These are phyloP conservation scores for Eristalis tenax DNA, from an alignment of 2,888 invertebrate species.

Conservation along the genomic window DNA sequence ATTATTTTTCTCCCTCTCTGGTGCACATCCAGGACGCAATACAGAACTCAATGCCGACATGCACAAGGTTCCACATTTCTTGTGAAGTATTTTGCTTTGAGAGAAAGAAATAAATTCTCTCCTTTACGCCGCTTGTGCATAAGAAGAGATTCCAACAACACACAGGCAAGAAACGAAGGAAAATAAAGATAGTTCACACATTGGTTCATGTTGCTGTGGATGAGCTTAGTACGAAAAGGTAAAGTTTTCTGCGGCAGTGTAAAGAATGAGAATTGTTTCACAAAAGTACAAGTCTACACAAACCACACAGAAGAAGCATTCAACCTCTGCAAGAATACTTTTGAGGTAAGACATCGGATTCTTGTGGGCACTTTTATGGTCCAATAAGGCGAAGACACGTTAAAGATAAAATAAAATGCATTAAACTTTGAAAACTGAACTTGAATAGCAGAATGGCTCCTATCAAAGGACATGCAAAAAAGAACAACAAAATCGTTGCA, in stretches of 20 bases:
- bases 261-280: neutral
- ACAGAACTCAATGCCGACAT: neutral
- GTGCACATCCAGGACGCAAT: neutral
- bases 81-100: neutral
- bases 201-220: neutral
- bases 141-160: neutral
- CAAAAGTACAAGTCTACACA: neutral
- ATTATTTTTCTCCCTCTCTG: neutral
- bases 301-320: neutral
- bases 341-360: neutral
- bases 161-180: neutral
- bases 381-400: neutral
- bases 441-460: neutral
- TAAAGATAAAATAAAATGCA: neutral
- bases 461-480: neutral
- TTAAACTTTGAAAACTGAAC: neutral
- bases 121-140: neutral
- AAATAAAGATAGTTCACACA: neutral
- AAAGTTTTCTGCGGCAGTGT: neutral
- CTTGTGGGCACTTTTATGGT: neutral
- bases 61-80: neutral
- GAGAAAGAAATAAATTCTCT: neutral
- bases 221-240: neutral
- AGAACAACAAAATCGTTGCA: neutral
- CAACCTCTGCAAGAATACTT: neutral